Evolutionary conservation across 1,140 invertebrate genomes (phyloP).

Genomic region (Leptinotarsa defecta): DNA sequence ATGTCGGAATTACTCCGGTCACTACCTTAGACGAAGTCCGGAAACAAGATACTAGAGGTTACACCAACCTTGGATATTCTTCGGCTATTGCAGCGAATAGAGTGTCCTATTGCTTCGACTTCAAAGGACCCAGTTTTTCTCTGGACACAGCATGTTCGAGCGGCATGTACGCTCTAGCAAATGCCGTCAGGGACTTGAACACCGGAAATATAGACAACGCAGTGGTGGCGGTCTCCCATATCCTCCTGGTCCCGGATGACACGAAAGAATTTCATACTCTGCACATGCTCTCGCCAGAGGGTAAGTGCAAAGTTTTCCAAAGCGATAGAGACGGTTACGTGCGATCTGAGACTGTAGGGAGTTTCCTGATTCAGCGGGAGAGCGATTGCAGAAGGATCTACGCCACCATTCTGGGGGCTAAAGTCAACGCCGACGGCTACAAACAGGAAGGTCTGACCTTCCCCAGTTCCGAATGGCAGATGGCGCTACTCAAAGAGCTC

Average conservation of each 20-base stretch:
- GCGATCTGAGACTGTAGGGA: slow-evolving; percentile 64
- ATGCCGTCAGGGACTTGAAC: slow-evolving; percentile 70
- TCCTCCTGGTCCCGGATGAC: slow-evolving; percentile 58
- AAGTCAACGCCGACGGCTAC: slow-evolving; percentile 60
- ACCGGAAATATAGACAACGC: slow-evolving; percentile 74
- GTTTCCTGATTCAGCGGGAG: slow-evolving; percentile 63
- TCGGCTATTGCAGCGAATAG: slow-evolving; percentile 58
- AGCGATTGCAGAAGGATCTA: slow-evolving; percentile 63
- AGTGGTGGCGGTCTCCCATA: slow-evolving; percentile 70
- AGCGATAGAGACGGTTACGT: slow-evolving; percentile 66
- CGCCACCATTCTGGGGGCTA: slow-evolving; percentile 64
- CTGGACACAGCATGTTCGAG: slow-evolving; percentile 84
- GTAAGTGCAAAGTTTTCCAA: slow-evolving; percentile 69
- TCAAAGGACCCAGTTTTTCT: slow-evolving; percentile 73
- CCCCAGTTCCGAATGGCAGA: slow-evolving; percentile 60
- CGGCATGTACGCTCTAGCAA: slow-evolving; percentile 70
- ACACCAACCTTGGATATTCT: slow-evolving; percentile 15
- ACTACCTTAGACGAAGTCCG: not conserved
- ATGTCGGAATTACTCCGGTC: not conserved
- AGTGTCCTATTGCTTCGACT: slow-evolving; percentile 64
- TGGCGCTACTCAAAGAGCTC: slow-evolving; percentile 60
- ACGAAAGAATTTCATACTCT: slow-evolving; percentile 56
- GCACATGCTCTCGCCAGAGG: slow-evolving; percentile 65
- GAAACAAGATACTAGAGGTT: slow-evolving; percentile 8
- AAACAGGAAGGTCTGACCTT: slow-evolving; percentile 65